Base-by-base conservation (phyloP, 1,140 invertebrate species). In the Babylonia areolata region DNA sequence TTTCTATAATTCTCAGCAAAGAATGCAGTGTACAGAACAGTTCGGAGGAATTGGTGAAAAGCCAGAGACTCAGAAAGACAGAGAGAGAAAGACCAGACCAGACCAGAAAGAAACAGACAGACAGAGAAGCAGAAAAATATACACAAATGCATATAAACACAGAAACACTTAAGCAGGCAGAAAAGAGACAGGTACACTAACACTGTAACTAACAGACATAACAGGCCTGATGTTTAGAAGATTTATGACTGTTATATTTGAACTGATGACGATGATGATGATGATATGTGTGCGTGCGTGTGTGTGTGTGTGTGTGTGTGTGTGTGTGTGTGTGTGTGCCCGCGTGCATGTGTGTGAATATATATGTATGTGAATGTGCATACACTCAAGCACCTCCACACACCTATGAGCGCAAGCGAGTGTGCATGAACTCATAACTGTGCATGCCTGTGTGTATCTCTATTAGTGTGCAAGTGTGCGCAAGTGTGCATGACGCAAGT, bases 31-130 rank as follows among this genome's bases (percentile, higher is more conserved):
- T n/a, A n/a, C n/a, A n/a, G 12, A 99, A 98, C 92, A 99, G 98
- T 95, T 99, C 99, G 99, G 99, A 99, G 93, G 99, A 98, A 95
- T 99, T 99, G 81, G 99, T 99, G 95, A 3, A 51, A 17, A 51
- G 46, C 9, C 15, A 64, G 58, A 64, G 58, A 64, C 9, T 12
- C 3, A 64, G 20, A 64, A 3, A 64, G 58, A 64, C 3, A 64
- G 58, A 64, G 58, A 64, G 58, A 64, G 58, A 64, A n/a, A 64
- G 12, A 64, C 5, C 15, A n/a, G 28, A 23, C 6, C 20, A 11
- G 23, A 64, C 5, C 0, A n/a, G 58, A 11, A n/a, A 20, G 58
- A 64, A 6, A 64, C 15, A 12, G 6, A 64, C 0, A 64, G 58
- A 64, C 20, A 64, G 58, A 12, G 23, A 64, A n/a, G 28, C 15